Percentiles rank a stretch among this genome's conserved stretches.
phyloP scores from a whole-genome alignment of 2,113 vertebrate genomes.

The Spilogale gracilis region DNA sequence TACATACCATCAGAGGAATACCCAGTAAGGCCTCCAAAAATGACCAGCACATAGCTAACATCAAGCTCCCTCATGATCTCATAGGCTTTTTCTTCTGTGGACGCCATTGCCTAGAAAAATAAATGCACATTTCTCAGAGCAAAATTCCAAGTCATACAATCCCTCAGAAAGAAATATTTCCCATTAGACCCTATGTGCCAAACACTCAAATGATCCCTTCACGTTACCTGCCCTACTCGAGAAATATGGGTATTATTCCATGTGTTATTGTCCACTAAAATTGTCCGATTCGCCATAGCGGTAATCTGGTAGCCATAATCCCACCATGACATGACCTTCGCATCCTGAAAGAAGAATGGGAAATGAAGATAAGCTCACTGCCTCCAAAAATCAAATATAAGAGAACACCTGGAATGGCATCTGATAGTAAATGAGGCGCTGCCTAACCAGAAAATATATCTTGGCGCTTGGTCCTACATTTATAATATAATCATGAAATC shows the following conservation, averaged over 20 bases:
- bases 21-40: slow-evolving; percentile 98
- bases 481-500: slow-evolving; percentile 19
- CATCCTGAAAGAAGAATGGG: slow-evolving; percentile 89
- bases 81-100: slow-evolving; percentile 97
- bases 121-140: not conserved
- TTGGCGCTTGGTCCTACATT: not conserved
- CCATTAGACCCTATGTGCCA: not conserved
- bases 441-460: slow-evolving; percentile 1
- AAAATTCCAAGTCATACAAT: not conserved
- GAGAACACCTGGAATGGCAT: not conserved
- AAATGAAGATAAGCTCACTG: not conserved
- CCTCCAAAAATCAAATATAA: not conserved
- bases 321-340: slow-evolving; percentile 99
- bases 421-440: not conserved
- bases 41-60: slow-evolving; percentile 98
- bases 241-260: slow-evolving; percentile 99
- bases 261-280: slow-evolving; percentile 99
- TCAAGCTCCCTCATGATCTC: slow-evolving; percentile 99
- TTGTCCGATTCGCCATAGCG: slow-evolving; percentile 99
- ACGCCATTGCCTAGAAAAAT: slow-evolving; percentile 95
- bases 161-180: not conserved
- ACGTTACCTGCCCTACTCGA: slow-evolving; percentile 96
- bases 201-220: rapidly evolving
- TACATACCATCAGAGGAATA: slow-evolving; percentile 97
- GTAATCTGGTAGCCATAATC: slow-evolving; percentile 99